phyloP scores from a whole-genome alignment of 1,140 invertebrate genomes.

The Drosophila nigrodunni region DNA sequence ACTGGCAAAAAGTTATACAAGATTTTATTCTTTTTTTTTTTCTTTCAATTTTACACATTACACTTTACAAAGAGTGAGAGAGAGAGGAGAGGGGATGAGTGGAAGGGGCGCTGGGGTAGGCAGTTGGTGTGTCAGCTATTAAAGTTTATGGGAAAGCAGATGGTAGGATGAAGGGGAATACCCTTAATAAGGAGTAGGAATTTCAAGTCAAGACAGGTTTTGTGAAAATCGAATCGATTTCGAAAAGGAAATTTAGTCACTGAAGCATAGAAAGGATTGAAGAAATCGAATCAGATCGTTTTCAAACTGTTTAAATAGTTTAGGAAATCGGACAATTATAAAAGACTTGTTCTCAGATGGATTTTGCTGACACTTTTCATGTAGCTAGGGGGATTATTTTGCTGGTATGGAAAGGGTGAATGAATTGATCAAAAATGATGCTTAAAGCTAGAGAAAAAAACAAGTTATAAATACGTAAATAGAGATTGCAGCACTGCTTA shows the following conservation, averaged over 20 bases:
- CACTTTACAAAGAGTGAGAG: constrained; percentile 47
- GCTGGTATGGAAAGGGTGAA: constrained; percentile 14
- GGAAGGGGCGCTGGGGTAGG: background rate
- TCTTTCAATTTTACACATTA: constrained; percentile 54
- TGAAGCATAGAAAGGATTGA: too few species aligned
- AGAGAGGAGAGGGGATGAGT: background rate
- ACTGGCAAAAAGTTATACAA: background rate
- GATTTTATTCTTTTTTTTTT: constrained; percentile 7
- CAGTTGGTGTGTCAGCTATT: background rate
- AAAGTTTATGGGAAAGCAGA: background rate
- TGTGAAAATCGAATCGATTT: too few species aligned
- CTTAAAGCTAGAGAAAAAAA: constrained; percentile 54
- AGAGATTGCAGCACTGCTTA: constrained; percentile 68
- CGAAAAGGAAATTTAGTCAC: too few species aligned
- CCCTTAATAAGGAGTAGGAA: background rate
- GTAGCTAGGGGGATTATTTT: too few species aligned
- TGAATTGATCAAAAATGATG: constrained; percentile 53
- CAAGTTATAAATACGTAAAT: constrained; percentile 71
- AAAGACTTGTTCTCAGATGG: too few species aligned
- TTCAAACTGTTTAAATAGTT: too few species aligned
- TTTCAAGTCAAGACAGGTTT: too few species aligned
- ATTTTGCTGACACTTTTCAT: too few species aligned
- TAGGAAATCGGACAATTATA: too few species aligned
- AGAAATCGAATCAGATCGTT: too few species aligned
- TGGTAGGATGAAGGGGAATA: background rate